Evolutionary conservation across 2,797 vertebrate genomes (phyloP).

Genomic region (Carduelis carduelis): DNA sequence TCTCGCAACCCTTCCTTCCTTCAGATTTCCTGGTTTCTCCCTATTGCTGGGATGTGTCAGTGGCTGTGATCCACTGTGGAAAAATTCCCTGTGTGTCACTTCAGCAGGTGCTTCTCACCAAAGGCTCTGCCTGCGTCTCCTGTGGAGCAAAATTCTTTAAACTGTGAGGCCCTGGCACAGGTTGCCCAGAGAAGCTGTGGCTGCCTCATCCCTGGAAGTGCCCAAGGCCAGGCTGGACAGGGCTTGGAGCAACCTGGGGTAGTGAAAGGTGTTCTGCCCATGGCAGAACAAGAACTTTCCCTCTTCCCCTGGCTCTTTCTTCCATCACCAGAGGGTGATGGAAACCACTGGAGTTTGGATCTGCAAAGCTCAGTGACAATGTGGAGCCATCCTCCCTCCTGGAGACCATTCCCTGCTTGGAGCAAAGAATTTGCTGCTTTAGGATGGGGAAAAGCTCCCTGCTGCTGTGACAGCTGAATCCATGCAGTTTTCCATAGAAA

Average conservation of each 20-base stretch:
- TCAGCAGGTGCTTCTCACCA: neutral
- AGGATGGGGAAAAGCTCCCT: neutral
- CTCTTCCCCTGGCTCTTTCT: neutral
- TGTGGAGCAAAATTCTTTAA: neutral
- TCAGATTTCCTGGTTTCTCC: neutral
- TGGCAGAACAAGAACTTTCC: neutral
- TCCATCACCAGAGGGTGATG: neutral
- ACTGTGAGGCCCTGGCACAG: neutral
- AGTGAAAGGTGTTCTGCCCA: neutral
- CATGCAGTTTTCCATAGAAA: neutral
- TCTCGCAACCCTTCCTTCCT: conserved; percentile 19
- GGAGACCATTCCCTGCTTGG: neutral
- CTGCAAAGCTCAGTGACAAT: neutral
- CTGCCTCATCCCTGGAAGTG: neutral
- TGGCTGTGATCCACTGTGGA: neutral
- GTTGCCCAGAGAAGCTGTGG: neutral
- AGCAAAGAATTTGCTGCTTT: neutral
- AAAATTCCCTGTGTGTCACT: neutral
- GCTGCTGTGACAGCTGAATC: neutral
- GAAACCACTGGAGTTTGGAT: neutral
- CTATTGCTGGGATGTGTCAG: neutral
- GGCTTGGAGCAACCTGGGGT: neutral
- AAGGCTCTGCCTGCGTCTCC: neutral
- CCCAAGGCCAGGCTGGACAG: fast-evolving
- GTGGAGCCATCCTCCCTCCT: neutral